Base-by-base conservation (phyloP, 2,113 vertebrate genomes). In the Protomyctophum bolini region DNA sequence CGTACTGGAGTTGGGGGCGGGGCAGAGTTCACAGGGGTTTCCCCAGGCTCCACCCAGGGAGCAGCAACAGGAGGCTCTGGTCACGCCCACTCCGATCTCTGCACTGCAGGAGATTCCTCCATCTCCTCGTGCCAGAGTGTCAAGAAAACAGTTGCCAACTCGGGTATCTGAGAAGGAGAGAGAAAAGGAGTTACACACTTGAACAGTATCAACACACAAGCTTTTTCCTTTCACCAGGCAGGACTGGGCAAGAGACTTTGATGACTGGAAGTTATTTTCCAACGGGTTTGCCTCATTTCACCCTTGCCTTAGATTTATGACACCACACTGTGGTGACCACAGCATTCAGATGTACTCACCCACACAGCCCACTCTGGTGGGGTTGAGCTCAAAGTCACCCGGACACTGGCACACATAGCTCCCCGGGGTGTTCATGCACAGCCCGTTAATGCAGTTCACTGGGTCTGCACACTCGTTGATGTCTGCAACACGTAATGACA, bases 341-440 rank as follows among this genome's bases (percentile, higher is more conserved):
- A 62, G 54, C 8, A 55, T 29, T 66, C 0, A 47, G 9, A n/a
- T 51, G 6, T 52, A 86, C 96, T 94, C 82, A 98, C 97, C 97
- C 58, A 98, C 96, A 0, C 96, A 98, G 84, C 97, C 97, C 74
- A 97, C 95, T 2, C 97, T 90, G 0, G 95, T 97, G 76, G 96
- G 96, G 86, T 97, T 97, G 72, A 97, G 92, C 89, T 96, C 94
- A 2, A 98, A 99, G 83, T 98, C 96, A 46, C 93, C 91, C 0
- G 96, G 96, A 12, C 97, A 99, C 91, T 93, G 96, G 82, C 97
- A 99, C 46, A 93, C 72, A 90, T 97, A 98, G 87, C 93, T 95
- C 28, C 97, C 96, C 0, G 95, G 95, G 12, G 94, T 96, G 91
- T 99, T 99, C 80, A 97, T 93, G 0, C 97, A 98, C 8, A 96